Percentiles rank a stretch among this genome's conserved stretches.
These are phyloP conservation scores for Anorthoa munda DNA, from an alignment of 2,888 invertebrate genomes.

Conservation along the genomic window DNA sequence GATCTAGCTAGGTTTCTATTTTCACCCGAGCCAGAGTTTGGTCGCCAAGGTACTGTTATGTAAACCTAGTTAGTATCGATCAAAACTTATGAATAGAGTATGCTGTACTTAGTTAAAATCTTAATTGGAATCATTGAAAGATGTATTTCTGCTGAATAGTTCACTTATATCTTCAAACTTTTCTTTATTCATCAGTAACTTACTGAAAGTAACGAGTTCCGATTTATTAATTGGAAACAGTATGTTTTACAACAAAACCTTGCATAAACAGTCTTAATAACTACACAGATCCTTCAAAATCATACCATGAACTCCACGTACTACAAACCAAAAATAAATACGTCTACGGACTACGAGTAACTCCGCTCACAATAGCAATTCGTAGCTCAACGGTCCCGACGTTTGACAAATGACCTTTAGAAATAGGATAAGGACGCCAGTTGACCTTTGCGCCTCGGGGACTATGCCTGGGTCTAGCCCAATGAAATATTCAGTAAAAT, in stretches of 20 bases:
- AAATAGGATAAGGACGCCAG: constrained; percentile 71
- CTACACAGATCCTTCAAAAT: not conserved
- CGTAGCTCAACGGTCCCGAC: constrained; percentile 59
- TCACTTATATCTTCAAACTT: no score
- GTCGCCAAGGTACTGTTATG: no score
- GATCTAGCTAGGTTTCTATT: no score
- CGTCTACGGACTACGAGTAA: not conserved
- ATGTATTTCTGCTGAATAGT: no score
- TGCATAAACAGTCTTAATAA: not conserved
- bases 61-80: no score
- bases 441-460: constrained; percentile 72
- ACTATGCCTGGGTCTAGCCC: constrained; percentile 53
- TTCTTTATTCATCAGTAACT: no score
- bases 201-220: no score
- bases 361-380: constrained; percentile 41
- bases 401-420: constrained; percentile 76
- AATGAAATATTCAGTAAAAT: constrained; percentile 71
- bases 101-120: no score
- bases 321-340: constrained; percentile 35
- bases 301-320: not conserved
- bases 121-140: no score
- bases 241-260: not conserved
- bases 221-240: no score
- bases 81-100: no score
- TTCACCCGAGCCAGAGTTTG: no score